These are phyloP conservation scores for Lepilemur septentrionalis DNA, from an alignment of 2,797 vertebrate genomes.

Conservation along the genomic window DNA sequence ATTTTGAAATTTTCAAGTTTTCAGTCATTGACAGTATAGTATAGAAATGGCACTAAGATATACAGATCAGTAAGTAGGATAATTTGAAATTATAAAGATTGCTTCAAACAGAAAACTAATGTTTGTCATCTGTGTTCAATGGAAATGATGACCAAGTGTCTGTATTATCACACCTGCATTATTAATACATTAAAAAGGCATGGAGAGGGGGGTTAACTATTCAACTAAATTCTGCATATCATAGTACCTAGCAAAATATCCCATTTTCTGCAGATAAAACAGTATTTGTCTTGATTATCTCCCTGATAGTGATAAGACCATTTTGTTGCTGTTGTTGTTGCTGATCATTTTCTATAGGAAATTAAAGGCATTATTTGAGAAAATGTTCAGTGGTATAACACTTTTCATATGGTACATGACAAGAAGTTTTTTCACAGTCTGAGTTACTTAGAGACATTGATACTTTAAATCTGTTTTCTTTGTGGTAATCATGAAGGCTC, in stretches of 20 bases:
- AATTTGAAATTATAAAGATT: neutral
- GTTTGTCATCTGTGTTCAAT: neutral
- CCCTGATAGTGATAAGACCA: neutral
- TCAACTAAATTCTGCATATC: neutral
- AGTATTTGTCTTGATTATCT: neutral
- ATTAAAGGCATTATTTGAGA: constrained; percentile 16
- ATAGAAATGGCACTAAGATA: neutral
- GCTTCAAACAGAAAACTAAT: neutral
- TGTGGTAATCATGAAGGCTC: neutral
- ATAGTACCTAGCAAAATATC: neutral
- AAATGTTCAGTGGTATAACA: neutral
- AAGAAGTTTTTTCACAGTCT: neutral
- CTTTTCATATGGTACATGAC: neutral
- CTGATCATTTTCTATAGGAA: neutral
- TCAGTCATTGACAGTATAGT: neutral
- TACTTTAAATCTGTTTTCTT: neutral
- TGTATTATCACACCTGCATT: neutral
- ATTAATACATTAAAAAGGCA: neutral
- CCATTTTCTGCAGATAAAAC: neutral
- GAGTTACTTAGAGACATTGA: neutral
- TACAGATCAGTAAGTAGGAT: neutral
- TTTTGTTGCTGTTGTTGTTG: neutral
- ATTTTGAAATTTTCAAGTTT: neutral
- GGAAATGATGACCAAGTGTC: neutral
- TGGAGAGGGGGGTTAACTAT: neutral